phyloP scores from a whole-genome alignment of 2,797 vertebrate genomes.

The Scleropages formosus region DNA sequence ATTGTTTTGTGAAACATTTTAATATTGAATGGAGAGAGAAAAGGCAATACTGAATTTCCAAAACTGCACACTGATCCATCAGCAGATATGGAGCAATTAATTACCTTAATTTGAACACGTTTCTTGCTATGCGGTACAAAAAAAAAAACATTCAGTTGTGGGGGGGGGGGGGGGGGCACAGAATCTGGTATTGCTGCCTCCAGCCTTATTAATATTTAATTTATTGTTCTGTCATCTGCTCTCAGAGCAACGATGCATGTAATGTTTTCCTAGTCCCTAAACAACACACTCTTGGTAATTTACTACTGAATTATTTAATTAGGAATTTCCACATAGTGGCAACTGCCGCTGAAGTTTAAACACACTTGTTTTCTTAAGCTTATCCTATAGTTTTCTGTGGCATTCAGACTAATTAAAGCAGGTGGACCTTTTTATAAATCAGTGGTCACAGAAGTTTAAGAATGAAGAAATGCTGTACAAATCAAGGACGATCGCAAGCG shows the following conservation, averaged over 20 bases:
- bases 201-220: conserved; percentile 31
- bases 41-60: not conserved
- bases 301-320: conserved; percentile 61
- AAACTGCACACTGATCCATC: not conserved
- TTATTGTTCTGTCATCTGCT: conserved; percentile 27
- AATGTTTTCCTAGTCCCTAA: conserved; percentile 43
- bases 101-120: conserved; percentile 8
- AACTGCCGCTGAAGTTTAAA: conserved; percentile 56
- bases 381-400: conserved; percentile 52
- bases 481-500: conserved; percentile 67
- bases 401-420: conserved; percentile 63
- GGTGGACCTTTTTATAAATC: conserved; percentile 61
- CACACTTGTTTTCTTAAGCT: conserved; percentile 42
- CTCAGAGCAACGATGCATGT: conserved; percentile 36
- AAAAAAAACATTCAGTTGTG: not conserved
- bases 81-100: conserved; percentile 21
- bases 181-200: not conserved
- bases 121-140: conserved; percentile 10
- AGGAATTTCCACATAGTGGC: conserved; percentile 57
- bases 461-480: conserved; percentile 62
- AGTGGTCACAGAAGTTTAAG: conserved; percentile 66
- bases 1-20: conserved; percentile 12
- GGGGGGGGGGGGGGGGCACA: not conserved
- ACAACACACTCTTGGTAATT: conserved; percentile 54
- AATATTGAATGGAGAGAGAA: conserved; percentile 5